Percentiles rank a stretch among this genome's conserved stretches.
Evolutionary conservation across 2,797 vertebrate genomes (phyloP).

Genomic region (Mallotus villosus): DNA sequence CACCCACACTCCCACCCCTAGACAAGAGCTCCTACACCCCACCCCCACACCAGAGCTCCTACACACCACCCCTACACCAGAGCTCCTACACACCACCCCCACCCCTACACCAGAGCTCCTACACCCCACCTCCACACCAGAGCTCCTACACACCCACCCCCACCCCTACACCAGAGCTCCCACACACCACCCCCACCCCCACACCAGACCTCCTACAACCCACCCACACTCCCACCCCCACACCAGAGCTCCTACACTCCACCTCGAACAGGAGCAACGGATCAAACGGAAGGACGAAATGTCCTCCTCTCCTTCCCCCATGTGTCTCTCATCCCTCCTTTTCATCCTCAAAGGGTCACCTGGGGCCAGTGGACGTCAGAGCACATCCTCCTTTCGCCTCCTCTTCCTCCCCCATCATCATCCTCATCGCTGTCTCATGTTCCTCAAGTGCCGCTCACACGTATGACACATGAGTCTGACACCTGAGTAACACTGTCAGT

Average conservation of each 20-base stretch:
- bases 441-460: background rate
- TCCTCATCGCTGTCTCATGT: background rate
- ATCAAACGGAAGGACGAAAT: background rate
- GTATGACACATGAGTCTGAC: background rate
- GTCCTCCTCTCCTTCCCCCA: constrained; percentile 9
- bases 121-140: no score
- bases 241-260: background rate
- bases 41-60: background rate
- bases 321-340: constrained; percentile 22
- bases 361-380: background rate
- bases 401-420: background rate
- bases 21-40: background rate
- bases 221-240: constrained; percentile 6
- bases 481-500: background rate
- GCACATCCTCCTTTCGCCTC: no score
- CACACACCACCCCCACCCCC: no score
- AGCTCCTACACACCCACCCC: no score
- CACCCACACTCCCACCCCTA: no score
- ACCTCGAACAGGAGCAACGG: no score
- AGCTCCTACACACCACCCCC: no score
- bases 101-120: background rate
- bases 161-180: background rate
- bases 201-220: no score
- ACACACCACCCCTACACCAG: no score
- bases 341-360: background rate